Percentiles rank a stretch among this genome's conserved stretches.
These are phyloP conservation scores for Dinoponera quadriceps DNA, from an alignment of 1,140 invertebrate genomes.

Conservation along the genomic window DNA sequence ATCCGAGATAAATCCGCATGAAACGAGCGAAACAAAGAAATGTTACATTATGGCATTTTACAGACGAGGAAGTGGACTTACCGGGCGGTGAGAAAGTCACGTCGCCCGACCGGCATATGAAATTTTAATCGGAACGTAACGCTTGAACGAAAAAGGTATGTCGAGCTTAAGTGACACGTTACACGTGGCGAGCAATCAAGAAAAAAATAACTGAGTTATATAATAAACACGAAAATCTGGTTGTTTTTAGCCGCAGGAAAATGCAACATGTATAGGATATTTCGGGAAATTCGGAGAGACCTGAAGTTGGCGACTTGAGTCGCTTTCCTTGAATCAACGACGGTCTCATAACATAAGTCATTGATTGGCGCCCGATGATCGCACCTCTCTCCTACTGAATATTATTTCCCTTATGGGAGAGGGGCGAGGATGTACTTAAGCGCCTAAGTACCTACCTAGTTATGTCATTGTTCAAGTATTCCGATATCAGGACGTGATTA, in stretches of 20 bases:
- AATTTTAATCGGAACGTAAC: slow-evolving; percentile 53
- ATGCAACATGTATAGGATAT: neutral
- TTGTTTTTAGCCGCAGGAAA: slow-evolving; percentile 13
- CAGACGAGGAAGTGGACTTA: slow-evolving; percentile 38
- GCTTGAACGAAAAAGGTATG: slow-evolving; percentile 40
- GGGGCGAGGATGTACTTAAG: neutral
- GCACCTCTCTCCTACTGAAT: neutral
- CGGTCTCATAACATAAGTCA: neutral
- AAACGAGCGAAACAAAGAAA: slow-evolving; percentile 31
- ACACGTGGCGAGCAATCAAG: neutral
- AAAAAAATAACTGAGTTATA: slow-evolving; percentile 33
- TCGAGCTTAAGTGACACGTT: slow-evolving; percentile 36
- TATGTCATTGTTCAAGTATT: neutral
- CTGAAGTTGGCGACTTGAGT: neutral
- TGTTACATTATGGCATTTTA: slow-evolving; percentile 37
- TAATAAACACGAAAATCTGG: slow-evolving; percentile 45
- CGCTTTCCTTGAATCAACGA: neutral
- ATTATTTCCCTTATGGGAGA: neutral
- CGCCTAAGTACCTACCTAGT: neutral
- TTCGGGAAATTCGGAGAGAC: neutral
- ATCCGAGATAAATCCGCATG: slow-evolving; percentile 1
- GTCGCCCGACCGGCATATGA: slow-evolving; percentile 31
- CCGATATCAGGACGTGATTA: neutral
- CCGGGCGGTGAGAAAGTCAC: slow-evolving; percentile 41
- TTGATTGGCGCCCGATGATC: neutral